Base-by-base conservation (phyloP, 2,888 invertebrate genomes). In the Ophioninae sp. region DNA sequence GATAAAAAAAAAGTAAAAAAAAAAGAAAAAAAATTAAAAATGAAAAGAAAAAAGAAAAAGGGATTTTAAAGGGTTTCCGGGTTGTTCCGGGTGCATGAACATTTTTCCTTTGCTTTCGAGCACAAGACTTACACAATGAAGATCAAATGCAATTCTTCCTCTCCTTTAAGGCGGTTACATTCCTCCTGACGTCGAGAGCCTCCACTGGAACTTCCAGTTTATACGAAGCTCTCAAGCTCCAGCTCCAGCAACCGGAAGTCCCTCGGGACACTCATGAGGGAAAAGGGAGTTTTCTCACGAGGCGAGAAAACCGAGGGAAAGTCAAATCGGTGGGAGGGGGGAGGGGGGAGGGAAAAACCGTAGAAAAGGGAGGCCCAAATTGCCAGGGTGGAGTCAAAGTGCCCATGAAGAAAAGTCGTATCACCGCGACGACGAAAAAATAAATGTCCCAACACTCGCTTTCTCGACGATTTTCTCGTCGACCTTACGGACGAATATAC, bases 161-260 rank as follows among this genome's bases (percentile, higher is more conserved):
- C 73, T 89, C 87, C 87, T 86, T 88, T 88, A 87, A 89, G 88
- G 86, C 87, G 86, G 90, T 88, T 88, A 88, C 86, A 86, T 88
- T 84, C n/a, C 87, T 87, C 80, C 44, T 39, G 41, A 76, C 41
- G 72, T 23, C 61, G 39, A 76, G 61, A 30, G 56, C 30, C 77
- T 82, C 81, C 81, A 81, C 81, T 81, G 76, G 72, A 82, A 74
- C 63, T n/a, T 76, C 72, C 61, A 84, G 76, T 44, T 44, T 44
- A 44, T 44, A 44, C 37, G 76, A 73, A 23, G 82, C 69, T 82
- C 64, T n/a, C n/a, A n/a, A n/a, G n/a, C n/a, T n/a, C 79, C 81
- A 81, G 68, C 64, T 72, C 69, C 64, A 30, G 85, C 87, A 85
- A 88, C 88, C 88, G 89, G 88, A 89, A 89, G 87, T 89, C 90